Conservation (phyloP, 2,888 invertebrate genomes). For the Erpobdella octoculata region DNA sequence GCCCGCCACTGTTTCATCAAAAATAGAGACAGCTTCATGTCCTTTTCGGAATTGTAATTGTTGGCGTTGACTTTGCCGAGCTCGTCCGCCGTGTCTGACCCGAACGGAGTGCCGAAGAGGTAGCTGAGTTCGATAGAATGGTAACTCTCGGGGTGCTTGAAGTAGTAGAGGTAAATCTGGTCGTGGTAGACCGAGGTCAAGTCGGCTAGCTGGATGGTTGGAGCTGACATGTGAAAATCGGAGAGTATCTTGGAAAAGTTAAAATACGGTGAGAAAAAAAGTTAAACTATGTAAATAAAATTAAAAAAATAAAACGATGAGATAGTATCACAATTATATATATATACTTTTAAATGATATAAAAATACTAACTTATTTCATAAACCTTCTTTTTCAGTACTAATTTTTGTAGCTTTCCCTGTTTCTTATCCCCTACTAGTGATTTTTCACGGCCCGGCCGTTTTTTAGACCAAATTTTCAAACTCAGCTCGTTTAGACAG, state of each 20-base stretch:
- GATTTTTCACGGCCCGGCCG: too few relatives aligned
- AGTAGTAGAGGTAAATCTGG: conserved; percentile 36
- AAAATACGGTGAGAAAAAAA: too few relatives aligned
- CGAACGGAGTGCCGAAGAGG: conserved; percentile 39
- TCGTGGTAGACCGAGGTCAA: conserved; percentile 27
- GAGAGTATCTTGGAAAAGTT: conserved; percentile 34
- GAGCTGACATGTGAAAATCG: conserved; percentile 38
- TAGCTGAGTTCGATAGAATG: conserved; percentile 39
- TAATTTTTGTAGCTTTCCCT: too few relatives aligned
- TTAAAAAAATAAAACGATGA: too few relatives aligned
- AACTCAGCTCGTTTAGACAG: too few relatives aligned
- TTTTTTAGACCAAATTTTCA: too few relatives aligned
- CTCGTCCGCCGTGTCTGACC: conserved; percentile 35
- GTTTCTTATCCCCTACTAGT: too few relatives aligned
- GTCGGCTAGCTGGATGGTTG: conserved; percentile 33
- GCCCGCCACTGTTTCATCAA: background rate
- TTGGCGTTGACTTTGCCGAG: background rate
- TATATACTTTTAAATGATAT: too few relatives aligned
- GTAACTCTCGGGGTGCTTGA: conserved; percentile 33
- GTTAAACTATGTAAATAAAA: too few relatives aligned
- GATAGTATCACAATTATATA: too few relatives aligned
- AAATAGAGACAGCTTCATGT: conserved; percentile 12
- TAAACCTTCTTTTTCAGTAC: too few relatives aligned
- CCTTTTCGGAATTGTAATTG: background rate
- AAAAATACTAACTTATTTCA: too few relatives aligned